Evolutionary conservation across 2,888 invertebrate genomes (phyloP), one percentile per base, ranked within the genome.

Genomic region (Sceliomorpha sp.): DNA sequence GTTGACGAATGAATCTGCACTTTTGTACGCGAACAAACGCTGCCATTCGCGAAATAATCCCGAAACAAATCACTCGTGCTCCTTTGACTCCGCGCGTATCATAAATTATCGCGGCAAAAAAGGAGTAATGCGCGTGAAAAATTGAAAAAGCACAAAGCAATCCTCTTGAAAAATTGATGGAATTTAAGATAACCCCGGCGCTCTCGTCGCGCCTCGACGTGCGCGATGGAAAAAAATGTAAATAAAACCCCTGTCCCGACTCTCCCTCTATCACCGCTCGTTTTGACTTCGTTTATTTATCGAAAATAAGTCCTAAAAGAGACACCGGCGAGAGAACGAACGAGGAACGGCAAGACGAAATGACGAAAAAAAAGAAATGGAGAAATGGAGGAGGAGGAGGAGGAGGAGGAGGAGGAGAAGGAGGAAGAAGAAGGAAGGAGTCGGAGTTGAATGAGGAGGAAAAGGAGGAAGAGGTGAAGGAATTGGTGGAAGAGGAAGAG

Each of bases 131-230:
- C 59, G 63, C 69, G 55, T 64, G 63, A 63, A 70, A 70, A 70
- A 70, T 70, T 70, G 69, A 70, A 70, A 70, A 70, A 53, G 59
- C 59, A 70, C 63, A 64, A 64, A 63, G 69, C 63, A 50, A 64
- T 55, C 47, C 69, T 13, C 48, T 64, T 70, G 69, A 64, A 70
- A 70, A 70, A 70, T 70, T 70, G 69, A 70, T 70, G 63, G 69
- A 70, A 70, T 70, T 64, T 53, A 55, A 70, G 63, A 63, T 70
- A 70, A 50, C 63, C 63, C 69, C 58, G 68, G 29, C 32, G 48
- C 36, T 2, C 20, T 37, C 36, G 14, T 12, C 12, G 5, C 15
- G 36, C 12, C 40, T 8, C 62, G 56, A 59, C 59, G 59, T 14
- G 26, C 20, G 45, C 15, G 17, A 45, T 32, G 31, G 15, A 64